Evolutionary conservation across 2,113 vertebrate genomes (phyloP).

Genomic region (Romanogobio albipinnatus): DNA sequence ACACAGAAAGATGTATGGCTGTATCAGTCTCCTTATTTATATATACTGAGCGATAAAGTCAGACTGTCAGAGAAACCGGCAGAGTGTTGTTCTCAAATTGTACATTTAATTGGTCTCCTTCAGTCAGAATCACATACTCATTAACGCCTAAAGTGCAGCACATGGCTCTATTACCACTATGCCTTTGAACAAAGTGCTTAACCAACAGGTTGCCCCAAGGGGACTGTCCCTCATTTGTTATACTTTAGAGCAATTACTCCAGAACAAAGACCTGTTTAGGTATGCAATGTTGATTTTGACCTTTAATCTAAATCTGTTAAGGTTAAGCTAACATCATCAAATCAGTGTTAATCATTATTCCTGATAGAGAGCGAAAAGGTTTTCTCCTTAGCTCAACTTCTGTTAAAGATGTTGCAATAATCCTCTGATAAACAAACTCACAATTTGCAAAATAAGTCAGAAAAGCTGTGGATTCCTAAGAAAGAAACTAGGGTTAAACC

Average conservation of each 20-base stretch:
- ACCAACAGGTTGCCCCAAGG: constrained; percentile 18
- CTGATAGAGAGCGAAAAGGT: background rate
- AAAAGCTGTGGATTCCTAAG: background rate
- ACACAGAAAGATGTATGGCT: too few relatives aligned
- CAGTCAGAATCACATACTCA: background rate
- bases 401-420: background rate
- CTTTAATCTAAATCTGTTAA: background rate
- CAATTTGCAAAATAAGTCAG: background rate
- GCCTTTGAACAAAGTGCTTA: constrained; percentile 21
- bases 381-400: background rate
- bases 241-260: background rate
- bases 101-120: constrained; percentile 10
- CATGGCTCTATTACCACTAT: background rate
- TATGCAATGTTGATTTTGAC: background rate
- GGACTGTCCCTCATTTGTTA: background rate
- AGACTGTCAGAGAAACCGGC: too few relatives aligned
- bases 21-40: too few relatives aligned
- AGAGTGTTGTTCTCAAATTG: background rate
- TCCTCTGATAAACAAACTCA: background rate
- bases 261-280: background rate
- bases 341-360: constrained; percentile 1
- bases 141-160: constrained; percentile 5
- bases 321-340: background rate
- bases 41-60: background rate
- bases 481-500: background rate